Evolutionary conservation across 2,888 invertebrate genomes (phyloP), one percentile per base, ranked within the genome.

Genomic region (Strigamia crassipes): DNA sequence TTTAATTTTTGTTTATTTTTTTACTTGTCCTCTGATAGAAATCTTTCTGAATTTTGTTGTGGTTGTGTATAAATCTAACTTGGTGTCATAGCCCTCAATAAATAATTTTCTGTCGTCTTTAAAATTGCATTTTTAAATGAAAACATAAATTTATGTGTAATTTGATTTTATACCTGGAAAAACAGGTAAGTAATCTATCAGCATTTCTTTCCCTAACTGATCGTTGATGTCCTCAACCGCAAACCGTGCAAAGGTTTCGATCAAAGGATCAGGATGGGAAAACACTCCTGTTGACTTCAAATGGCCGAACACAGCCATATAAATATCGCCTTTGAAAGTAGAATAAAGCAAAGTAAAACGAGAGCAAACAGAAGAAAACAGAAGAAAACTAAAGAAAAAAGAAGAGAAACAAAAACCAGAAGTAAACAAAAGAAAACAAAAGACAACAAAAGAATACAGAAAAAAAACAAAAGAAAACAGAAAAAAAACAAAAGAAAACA

Each of bases 201-300:
- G 31, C 41, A 80, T 46, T 23, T 80, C 80, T 51, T 80, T n/a
- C 5, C 80, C 80, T 6, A 80, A 46, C n/a, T 23, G 18, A 42
- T 80, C 80, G 27, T 80, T 80, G 27, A 80, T 80, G 51, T 80
- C 80, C 42, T 80, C 80, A 4, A 51, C 46, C 4, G 80, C 80
- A 80, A 80, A 80, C 13, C 80, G 1, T 6, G 80, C 80, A 80
- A 80, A 80, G 9, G 80, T 80, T 51, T 80, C 80, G 3, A 80
- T 51, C 51, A 80, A 27, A n/a, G 80, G 80, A 46, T 80, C 80
- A 41, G 46, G 41, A 42, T 80, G 42, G 1, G 80, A 42, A 31
- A 41, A n/a, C 18, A 41, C 23, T 23, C 42, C 80, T 1, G 80
- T 42, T 1, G 42, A 42, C n/a, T 41, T 46, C 13, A 80, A 51